Conservation (phyloP, 1,140 invertebrate species). For the Lethrus apterus region DNA sequence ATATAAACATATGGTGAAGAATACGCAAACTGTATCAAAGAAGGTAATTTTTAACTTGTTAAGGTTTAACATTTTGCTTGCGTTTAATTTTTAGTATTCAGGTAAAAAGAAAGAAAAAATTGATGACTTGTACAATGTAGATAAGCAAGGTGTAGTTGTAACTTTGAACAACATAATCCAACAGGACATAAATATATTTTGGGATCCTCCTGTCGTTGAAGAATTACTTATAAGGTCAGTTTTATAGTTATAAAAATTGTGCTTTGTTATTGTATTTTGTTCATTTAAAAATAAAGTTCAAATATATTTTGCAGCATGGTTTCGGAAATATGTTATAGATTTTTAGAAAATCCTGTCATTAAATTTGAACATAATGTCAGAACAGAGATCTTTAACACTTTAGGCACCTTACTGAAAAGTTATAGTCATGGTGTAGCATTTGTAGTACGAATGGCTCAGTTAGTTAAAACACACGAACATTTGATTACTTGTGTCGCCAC, state of each 20-base stretch:
- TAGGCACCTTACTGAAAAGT: conserved; percentile 53
- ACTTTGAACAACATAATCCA: conserved; percentile 28
- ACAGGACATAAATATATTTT: conserved; percentile 45
- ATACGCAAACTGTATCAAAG: neutral
- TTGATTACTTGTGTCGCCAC: conserved; percentile 51
- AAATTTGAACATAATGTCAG: conserved; percentile 47
- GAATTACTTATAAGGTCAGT: conserved; percentile 59
- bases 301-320: conserved; percentile 45
- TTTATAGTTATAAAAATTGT: conserved; percentile 7
- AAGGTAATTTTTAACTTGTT: neutral
- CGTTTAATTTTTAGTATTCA: neutral
- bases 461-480: conserved; percentile 62
- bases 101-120: conserved; percentile 15
- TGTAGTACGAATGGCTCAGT: conserved; percentile 50
- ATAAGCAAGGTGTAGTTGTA: conserved; percentile 25
- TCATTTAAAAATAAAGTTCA: conserved; percentile 13
- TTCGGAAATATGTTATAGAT: conserved; percentile 56
- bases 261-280: neutral
- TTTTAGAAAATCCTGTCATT: conserved; percentile 52
- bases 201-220: conserved; percentile 63
- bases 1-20: conserved; percentile 12
- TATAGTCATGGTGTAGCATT: conserved; percentile 58
- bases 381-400: conserved; percentile 54
- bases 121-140: neutral
- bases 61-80: neutral